These are phyloP conservation scores for Silurus aristotelis DNA, from an alignment of 2,797 vertebrate species.

Conservation along the genomic window DNA sequence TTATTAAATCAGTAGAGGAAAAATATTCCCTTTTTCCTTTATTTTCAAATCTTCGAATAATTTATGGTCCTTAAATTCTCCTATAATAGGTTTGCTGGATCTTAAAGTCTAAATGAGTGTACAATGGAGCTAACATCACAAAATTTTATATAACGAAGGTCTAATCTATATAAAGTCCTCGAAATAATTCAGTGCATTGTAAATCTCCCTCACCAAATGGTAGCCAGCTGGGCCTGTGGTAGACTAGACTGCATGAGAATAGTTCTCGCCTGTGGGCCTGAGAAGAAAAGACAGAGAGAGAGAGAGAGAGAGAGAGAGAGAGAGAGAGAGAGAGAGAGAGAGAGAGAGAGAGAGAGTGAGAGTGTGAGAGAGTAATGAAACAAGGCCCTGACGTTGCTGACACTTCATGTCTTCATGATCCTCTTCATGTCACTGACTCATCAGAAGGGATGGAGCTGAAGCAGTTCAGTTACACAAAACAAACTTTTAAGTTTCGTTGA, in stretches of 20 bases:
- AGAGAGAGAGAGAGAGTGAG: too few relatives aligned
- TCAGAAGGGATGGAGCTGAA: conserved; percentile 6
- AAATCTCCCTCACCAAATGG: conserved; percentile 86
- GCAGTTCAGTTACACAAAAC: neutral
- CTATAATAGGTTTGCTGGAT: neutral
- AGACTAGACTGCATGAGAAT: conserved; percentile 99
- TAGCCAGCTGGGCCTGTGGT: conserved; percentile 92
- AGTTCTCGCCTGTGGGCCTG: conserved; percentile 96
- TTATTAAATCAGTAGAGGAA: neutral
- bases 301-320: neutral
- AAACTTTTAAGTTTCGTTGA: neutral
- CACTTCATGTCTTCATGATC: conserved; percentile 22
- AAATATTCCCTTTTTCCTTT: too few relatives aligned
- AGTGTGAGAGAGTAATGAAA: conserved; percentile 16
- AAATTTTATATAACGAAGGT: neutral
- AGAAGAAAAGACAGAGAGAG: conserved; percentile 24
- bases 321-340: neutral
- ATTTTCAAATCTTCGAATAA: too few relatives aligned
- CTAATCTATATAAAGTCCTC: neutral
- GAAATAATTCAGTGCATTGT: neutral
- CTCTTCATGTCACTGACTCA: conserved; percentile 23
- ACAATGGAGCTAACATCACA: neutral
- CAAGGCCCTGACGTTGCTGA: conserved; percentile 4
- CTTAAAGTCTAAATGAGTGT: neutral
- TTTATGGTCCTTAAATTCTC: neutral